A percentile compares a stretch with the other conserved stretches of the same genome.
Evolutionary conservation across 2,113 vertebrate species (phyloP).

Genomic region (Isurus oxyrinchus): DNA sequence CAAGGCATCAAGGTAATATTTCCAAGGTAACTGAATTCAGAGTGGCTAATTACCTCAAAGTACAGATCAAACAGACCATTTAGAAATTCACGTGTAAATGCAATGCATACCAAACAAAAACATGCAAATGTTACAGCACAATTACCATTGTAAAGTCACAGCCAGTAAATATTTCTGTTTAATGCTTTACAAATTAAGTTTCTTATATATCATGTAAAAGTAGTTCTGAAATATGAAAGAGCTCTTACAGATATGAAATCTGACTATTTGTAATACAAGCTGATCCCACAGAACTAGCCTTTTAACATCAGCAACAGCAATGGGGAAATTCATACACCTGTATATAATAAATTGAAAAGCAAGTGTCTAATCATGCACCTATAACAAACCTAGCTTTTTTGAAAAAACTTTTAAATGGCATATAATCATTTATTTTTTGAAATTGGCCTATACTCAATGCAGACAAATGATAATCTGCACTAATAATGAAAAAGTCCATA

Average conservation of each 20-base stretch:
- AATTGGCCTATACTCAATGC: background rate
- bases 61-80: background rate
- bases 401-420: too few relatives aligned
- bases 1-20: background rate
- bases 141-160: background rate
- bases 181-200: background rate
- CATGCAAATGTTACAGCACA: background rate
- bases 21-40: background rate
- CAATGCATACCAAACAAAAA: background rate
- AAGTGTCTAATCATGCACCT: background rate
- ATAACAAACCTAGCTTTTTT: background rate
- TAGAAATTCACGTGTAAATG: background rate
- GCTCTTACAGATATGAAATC: background rate
- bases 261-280: background rate
- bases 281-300: background rate
- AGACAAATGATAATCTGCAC: background rate
- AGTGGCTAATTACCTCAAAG: background rate
- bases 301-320: background rate
- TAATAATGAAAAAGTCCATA: background rate
- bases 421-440: background rate
- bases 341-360: background rate
- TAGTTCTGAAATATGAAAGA: background rate
- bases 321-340: background rate
- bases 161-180: background rate
- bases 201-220: background rate